Evolutionary conservation across 2,797 vertebrate species (phyloP).

Genomic region (Poeciliopsis turneri): DNA sequence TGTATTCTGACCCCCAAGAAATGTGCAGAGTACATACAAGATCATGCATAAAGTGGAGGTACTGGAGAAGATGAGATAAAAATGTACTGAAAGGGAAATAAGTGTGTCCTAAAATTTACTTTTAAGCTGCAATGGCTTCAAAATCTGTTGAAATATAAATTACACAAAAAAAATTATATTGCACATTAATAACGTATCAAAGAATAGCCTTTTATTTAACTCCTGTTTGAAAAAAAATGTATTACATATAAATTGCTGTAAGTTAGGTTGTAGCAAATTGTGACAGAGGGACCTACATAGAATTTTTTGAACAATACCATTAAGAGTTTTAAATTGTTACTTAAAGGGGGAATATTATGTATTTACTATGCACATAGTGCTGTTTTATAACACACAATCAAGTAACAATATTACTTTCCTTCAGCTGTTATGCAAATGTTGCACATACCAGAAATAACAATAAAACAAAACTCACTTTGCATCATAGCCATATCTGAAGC

Average conservation of each 20-base stretch:
- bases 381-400: too few species aligned
- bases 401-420: too few species aligned
- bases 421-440: too few species aligned
- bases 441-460: too few species aligned
- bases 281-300: neutral
- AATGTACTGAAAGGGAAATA: neutral
- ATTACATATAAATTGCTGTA: neutral
- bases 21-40: constrained; percentile 3
- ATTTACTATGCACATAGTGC: too few species aligned
- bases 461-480: too few species aligned
- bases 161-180: neutral
- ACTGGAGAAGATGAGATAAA: constrained; percentile 17
- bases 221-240: neutral
- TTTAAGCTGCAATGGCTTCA: neutral
- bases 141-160: neutral
- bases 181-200: neutral
- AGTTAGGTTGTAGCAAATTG: neutral
- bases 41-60: constrained; percentile 16
- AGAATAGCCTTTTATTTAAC: neutral
- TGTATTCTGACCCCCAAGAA: constrained; percentile 28
- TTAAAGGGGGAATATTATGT: neutral
- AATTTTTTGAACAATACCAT: neutral
- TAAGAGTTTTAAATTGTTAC: neutral
- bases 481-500: too few species aligned
- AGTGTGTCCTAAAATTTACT: neutral